Evolutionary conservation across 2,888 invertebrate species (phyloP), one percentile per base, ranked within the genome.

Genomic region (Pherbina coryleti): DNA sequence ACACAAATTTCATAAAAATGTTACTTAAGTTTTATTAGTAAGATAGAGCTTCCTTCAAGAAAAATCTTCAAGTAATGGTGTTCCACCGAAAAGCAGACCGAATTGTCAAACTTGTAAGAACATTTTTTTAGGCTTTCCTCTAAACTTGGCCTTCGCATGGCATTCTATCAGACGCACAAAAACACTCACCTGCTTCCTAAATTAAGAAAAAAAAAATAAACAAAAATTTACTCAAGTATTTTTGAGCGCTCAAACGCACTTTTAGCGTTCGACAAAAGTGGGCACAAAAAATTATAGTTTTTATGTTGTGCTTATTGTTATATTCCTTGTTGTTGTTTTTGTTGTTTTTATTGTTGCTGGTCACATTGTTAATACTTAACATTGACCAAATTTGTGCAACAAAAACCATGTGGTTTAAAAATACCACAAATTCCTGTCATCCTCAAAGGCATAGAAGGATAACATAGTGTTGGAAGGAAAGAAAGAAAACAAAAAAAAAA

Each of bases 171-270:
- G 73, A 74, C 73, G 22, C 62, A 49, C 62, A 72, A 77, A 72
- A 72, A 66, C 55, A 31, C 14, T 72, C 72, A 72, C 72, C 77
- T 73, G 77, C 72, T 53, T 57, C 37, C 64, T 28, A 44, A 44
- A 44, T 14, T 7, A 2, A 7, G 44, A 11, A 7, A 11, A 11
- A 14, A 11, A 62, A 11, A 7, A 11, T 3, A 14, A 11, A 62
- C 44, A 34, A 75, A 57, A 76, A 60, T 51, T 31, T 31, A 28
- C 4, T 17, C 28, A 51, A 25, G 49, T 62, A 51, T 14, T 55
- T 66, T 80, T 79, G 80, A 79, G 79, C 79, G 80, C 78, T 78
- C 78, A 76, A 81, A 81, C 83, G 80, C 80, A 82, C 82, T 82
- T 81, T 81, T 78, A 79, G 75, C 81, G 81, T 81, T 80, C 81